These are phyloP conservation scores for Clarias macrocephalus DNA, from an alignment of 2,113 vertebrate species.

Conservation along the genomic window DNA sequence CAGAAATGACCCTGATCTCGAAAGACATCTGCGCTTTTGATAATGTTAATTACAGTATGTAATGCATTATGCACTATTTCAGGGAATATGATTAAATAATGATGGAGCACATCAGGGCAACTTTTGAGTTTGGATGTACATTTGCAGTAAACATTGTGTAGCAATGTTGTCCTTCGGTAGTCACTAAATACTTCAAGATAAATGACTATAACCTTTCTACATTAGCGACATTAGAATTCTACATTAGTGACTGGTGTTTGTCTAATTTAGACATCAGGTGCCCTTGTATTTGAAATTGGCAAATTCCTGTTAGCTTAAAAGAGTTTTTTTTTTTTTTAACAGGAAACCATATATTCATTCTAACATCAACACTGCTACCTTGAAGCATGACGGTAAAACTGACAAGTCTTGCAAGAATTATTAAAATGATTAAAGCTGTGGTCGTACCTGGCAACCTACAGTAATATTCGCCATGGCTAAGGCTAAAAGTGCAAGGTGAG, in stretches of 20 bases:
- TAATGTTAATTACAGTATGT: slow-evolving; percentile 19
- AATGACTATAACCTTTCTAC: neutral
- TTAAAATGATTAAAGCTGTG: neutral
- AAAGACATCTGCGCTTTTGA: neutral
- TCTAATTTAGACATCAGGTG: neutral
- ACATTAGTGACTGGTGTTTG: neutral
- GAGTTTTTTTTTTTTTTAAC: neutral
- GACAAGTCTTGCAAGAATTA: neutral
- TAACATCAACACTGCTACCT: neutral
- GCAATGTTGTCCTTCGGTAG: neutral
- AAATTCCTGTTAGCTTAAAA: neutral
- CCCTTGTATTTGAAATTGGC: neutral
- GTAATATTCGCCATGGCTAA: neutral
- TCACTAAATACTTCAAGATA: neutral
- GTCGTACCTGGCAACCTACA: neutral
- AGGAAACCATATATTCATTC: neutral
- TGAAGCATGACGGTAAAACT: neutral
- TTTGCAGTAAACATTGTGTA: neutral
- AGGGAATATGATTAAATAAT: slow-evolving; percentile 26
- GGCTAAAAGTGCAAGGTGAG: neutral
- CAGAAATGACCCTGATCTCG: slow-evolving; percentile 26
- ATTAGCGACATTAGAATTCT: neutral
- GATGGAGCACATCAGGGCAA: slow-evolving; percentile 21
- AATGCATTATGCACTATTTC: slow-evolving; percentile 27
- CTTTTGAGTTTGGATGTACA: neutral